Evolutionary conservation across 1,140 invertebrate species (phyloP), one percentile per base, ranked within the genome.

Genomic region (Cydia fagiglandana): DNA sequence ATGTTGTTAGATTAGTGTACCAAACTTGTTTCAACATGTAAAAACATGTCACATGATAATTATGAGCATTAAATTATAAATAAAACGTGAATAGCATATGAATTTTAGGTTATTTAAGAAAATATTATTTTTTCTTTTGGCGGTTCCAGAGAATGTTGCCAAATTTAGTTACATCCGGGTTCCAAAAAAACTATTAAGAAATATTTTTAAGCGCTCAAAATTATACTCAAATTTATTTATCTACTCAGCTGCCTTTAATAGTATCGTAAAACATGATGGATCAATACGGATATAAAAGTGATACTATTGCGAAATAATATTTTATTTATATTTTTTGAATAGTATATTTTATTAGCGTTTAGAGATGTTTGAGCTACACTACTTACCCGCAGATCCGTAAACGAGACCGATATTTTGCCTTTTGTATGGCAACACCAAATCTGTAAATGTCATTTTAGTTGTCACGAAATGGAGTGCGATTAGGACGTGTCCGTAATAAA

Each of bases 401-500:
- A 34, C 28, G 4, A 34, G 9, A 12, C 13, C 13, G 64, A 6
- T 38, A n/a, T 34, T 34, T 6, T 4, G 10, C 64, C 15, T 68
- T 61, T 24, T 24, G 10, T 53, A 47, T 53, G 47, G 45, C 73
- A 47, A 53, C 45, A 20, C 73, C 17, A 28, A 13, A 12, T 28
- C 12, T 73, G 13, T 45, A 53, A 53, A 73, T 76, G 77, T 78
- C 76, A 77, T 28, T 45, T 73, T 75, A 75, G 61, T 78, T 80
- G 82, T 89, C 81, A 80, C 87, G 86, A 85, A 83, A 91, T 91
- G 89, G 85, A 90, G 88, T 88, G 85, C 74, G 74, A 61, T 47
- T 87, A 85, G 86, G 85, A 90, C 88, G 88, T 90, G 88, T 91
- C 85, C 83, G 88, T 88, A 89, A 90, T 82, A 86, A 73, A 91